Percentiles rank a stretch among this genome's conserved stretches.
Evolutionary conservation across 2,888 invertebrate genomes (phyloP).

Genomic region (Phaedon cochleariae): DNA sequence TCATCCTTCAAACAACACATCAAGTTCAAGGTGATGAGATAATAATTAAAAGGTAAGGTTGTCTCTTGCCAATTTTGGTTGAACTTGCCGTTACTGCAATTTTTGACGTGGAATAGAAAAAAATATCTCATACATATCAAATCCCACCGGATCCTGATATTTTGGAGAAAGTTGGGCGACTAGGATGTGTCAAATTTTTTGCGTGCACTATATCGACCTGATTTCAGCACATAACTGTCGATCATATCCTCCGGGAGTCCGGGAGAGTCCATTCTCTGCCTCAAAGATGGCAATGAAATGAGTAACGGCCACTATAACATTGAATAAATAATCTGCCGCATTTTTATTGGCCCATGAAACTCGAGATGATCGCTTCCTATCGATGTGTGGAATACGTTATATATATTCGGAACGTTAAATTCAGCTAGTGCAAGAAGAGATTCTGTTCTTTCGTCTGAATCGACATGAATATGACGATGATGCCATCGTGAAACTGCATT

Average conservation of each 20-base stretch:
- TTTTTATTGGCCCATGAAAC: slow-evolving; percentile 34
- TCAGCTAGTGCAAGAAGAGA: slow-evolving; percentile 22
- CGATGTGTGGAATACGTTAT: slow-evolving; percentile 26
- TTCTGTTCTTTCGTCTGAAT: slow-evolving; percentile 4
- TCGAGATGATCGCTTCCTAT: slow-evolving; percentile 26
- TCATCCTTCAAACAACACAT: too few species aligned
- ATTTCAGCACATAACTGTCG: not conserved
- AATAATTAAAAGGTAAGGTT: too few species aligned
- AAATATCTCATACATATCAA: too few species aligned
- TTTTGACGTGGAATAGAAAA: too few species aligned
- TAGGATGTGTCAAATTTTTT: too few species aligned
- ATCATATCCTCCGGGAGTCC: slow-evolving; percentile 6
- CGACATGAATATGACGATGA: slow-evolving; percentile 20
- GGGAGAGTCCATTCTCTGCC: slow-evolving; percentile 1
- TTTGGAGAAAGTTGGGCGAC: too few species aligned
- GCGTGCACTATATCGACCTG: not conserved
- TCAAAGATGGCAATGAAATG: slow-evolving; percentile 29
- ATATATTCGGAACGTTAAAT: slow-evolving; percentile 15
- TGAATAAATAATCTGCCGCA: slow-evolving; percentile 29
- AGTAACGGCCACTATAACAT: slow-evolving; percentile 27
- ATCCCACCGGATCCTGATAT: too few species aligned
- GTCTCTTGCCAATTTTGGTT: too few species aligned
- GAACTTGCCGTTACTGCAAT: too few species aligned
- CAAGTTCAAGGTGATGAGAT: too few species aligned
- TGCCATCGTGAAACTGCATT: slow-evolving; percentile 27